These are phyloP conservation scores for Cydia amplana DNA, from an alignment of 1,140 invertebrate genomes.

Conservation along the genomic window DNA sequence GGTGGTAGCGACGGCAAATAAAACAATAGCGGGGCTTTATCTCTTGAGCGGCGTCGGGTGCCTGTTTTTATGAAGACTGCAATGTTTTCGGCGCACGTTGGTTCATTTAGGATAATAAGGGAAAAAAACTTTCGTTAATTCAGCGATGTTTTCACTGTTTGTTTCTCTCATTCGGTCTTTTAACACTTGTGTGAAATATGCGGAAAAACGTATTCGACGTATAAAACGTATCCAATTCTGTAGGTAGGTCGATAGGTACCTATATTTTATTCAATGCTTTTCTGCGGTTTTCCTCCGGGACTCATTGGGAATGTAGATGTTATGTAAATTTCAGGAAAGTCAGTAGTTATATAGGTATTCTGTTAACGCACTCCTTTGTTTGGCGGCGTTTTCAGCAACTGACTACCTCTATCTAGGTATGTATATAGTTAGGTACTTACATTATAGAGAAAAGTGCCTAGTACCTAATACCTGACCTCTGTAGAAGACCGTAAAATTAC, in stretches of 20 bases:
- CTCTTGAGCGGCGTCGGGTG: not conserved
- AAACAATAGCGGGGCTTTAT: conserved; percentile 25
- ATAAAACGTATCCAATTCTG: not conserved
- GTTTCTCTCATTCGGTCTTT: not conserved
- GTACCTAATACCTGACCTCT: no score
- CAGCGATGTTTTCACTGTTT: not conserved
- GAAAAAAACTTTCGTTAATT: not conserved
- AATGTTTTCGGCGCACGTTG: conserved; percentile 18
- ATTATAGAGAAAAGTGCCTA: no score
- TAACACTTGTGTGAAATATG: not conserved
- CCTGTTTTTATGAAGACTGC: conserved; percentile 22
- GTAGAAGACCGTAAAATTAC: no score
- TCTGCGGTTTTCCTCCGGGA: conserved; percentile 5
- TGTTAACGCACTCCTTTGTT: no score
- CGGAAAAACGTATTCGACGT: not conserved
- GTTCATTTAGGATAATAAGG: conserved; percentile 7
- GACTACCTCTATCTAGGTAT: no score
- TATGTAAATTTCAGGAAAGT: not conserved
- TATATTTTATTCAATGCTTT: not conserved
- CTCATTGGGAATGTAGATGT: not conserved
- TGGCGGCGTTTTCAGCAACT: no score
- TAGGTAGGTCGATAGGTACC: not conserved
- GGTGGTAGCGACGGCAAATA: conserved; percentile 14
- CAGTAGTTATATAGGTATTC: not conserved
- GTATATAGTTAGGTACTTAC: no score